Conservation (phyloP, 2,113 vertebrate genomes). For the Carollia perspicillata region DNA sequence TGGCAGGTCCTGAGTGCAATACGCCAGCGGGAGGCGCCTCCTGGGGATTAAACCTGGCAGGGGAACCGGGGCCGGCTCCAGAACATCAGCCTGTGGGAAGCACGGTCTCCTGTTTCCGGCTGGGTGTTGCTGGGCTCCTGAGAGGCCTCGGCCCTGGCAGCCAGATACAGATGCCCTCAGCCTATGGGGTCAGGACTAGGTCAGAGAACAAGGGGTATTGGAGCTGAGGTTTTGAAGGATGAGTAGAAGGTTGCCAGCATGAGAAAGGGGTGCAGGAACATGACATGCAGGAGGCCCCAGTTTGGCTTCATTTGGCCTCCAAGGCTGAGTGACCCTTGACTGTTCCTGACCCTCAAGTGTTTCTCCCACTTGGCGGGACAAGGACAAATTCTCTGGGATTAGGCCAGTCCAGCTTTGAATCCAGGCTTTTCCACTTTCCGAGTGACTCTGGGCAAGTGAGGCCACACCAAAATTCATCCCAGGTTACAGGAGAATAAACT, state of each 20-base stretch:
- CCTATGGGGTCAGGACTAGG: not conserved
- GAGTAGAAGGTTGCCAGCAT: not conserved
- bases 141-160: not conserved
- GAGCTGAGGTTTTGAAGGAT: conserved; percentile 19
- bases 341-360: not conserved
- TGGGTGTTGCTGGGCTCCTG: not conserved
- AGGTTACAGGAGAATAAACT: not conserved
- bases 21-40: not conserved
- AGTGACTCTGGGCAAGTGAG: not conserved
- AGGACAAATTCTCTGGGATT: not conserved
- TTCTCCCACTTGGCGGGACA: not conserved
- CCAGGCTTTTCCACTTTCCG: not conserved
- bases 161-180: not conserved
- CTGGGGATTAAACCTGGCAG: not conserved
- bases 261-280: not conserved
- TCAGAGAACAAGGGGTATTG: not conserved
- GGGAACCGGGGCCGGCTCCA: not conserved
- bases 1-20: not conserved
- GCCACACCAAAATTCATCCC: not conserved
- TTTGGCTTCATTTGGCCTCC: not conserved
- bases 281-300: not conserved
- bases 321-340: not conserved
- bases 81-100: not conserved
- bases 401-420: not conserved
- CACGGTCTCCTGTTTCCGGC: too few relatives aligned